Percentiles rank a stretch among this genome's conserved stretches.
Conservation (phyloP, 2,113 vertebrate genomes). For the Hemiscyllium ocellatum region DNA sequence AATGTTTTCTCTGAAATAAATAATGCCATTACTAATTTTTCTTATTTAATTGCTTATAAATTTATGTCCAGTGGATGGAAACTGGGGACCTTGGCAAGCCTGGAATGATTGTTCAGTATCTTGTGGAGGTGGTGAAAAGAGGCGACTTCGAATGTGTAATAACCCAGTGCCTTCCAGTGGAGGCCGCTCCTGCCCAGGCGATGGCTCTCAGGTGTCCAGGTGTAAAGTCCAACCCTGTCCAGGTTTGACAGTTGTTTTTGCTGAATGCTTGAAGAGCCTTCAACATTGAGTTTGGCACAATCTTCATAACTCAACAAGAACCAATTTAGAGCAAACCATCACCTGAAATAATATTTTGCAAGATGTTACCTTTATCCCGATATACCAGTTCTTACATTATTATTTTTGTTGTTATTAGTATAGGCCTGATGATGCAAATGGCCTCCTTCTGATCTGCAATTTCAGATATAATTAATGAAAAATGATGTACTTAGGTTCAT, state of each 20-base stretch:
- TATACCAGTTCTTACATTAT: not conserved
- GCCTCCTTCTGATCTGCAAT: not conserved
- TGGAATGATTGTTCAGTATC: constrained; percentile 82
- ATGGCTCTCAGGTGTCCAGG: constrained; percentile 75
- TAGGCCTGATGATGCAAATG: not conserved
- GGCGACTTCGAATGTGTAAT: constrained; percentile 68
- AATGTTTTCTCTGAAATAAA: not conserved
- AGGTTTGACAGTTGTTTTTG: constrained; percentile 49
- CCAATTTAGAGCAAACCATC: not conserved
- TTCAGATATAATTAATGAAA: not conserved
- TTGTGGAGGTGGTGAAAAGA: constrained; percentile 80
- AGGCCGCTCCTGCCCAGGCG: constrained; percentile 77
- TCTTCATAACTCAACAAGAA: not conserved
- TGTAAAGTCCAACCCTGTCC: constrained; percentile 80
- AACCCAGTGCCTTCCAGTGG: constrained; percentile 57
- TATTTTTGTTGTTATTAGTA: not conserved
- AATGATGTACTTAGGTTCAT: not conserved
- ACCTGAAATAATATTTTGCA: not conserved
- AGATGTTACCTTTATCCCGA: not conserved
- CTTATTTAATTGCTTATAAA: not conserved
- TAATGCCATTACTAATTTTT: not conserved
- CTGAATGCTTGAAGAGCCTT: not conserved
- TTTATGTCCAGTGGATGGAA: constrained; percentile 72
- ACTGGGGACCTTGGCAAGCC: constrained; percentile 79
- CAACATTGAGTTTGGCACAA: not conserved